Conservation (phyloP, 2,113 vertebrate species). For the Formicarius rufipectus region DNA sequence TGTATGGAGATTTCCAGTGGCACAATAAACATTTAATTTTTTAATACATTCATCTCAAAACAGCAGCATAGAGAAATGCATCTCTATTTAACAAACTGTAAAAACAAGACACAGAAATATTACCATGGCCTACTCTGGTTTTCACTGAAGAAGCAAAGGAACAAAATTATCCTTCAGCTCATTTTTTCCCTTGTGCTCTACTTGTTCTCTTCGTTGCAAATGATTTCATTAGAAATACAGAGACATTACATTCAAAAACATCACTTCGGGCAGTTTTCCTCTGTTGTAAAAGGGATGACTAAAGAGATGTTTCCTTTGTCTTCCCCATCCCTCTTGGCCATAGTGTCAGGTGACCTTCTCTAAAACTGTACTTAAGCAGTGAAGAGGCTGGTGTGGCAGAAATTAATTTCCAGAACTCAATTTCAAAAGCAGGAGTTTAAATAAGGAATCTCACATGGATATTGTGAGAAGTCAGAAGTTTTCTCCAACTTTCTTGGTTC, state of each 20-base stretch:
- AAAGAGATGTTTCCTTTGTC: neutral
- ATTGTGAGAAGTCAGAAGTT: neutral
- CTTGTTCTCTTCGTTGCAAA: neutral
- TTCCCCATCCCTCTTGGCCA: neutral
- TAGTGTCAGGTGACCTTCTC: neutral
- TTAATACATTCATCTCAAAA: neutral
- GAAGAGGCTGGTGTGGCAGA: neutral
- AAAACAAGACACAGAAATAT: neutral
- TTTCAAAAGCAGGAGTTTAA: neutral
- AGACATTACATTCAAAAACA: neutral
- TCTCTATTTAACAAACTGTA: neutral
- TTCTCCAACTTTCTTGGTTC: neutral
- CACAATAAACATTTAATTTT: neutral
- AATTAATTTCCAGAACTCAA: neutral
- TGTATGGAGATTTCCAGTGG: neutral
- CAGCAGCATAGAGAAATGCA: neutral
- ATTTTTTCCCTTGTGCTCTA: neutral
- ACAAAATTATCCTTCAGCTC: neutral
- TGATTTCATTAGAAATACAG: neutral
- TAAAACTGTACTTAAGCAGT: neutral
- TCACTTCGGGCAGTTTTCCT: neutral
- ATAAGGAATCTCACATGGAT: neutral
- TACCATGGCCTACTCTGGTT: neutral
- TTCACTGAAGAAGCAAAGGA: neutral
- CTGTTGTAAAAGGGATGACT: neutral